Percentiles rank a stretch among this genome's conserved stretches.
Conservation (phyloP, 2,113 vertebrate genomes). For the Anolis carolinensis region DNA sequence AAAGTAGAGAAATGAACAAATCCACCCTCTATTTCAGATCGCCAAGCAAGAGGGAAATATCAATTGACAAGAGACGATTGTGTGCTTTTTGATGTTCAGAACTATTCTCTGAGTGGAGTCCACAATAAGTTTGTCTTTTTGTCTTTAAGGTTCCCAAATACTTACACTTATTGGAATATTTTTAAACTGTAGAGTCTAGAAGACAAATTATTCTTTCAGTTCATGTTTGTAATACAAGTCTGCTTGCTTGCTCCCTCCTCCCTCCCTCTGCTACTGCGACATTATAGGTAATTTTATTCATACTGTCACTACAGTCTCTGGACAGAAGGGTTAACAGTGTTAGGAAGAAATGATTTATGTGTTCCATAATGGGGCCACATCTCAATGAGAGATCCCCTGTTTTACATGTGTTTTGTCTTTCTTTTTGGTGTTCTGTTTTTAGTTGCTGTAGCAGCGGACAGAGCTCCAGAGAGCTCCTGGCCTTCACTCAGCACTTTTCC, state of each 20-base stretch:
- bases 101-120: constrained; percentile 16
- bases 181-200: neutral
- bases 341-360: neutral
- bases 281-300: neutral
- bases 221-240: neutral
- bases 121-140: constrained; percentile 9
- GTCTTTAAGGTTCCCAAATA: constrained; percentile 9
- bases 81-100: constrained; percentile 6
- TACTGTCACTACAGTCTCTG: neutral
- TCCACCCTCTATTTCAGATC: neutral
- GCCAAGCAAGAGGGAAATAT: neutral
- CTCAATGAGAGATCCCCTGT: neutral
- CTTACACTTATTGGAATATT: constrained; percentile 9
- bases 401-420: neutral
- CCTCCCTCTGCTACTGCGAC: neutral
- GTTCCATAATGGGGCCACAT: neutral
- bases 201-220: constrained; percentile 15
- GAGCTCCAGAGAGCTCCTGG: no score
- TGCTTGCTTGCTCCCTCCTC: neutral
- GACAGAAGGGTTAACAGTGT: neutral
- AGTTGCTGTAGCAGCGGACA: no score
- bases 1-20: constrained; percentile 7
- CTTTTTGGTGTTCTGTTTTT: no score
- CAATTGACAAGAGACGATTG: constrained; percentile 13
- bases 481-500: no score